Percentiles rank a stretch among this genome's conserved stretches.
Evolutionary conservation across 2,888 invertebrate genomes (phyloP).

Genomic region (Anticlea derivata): DNA sequence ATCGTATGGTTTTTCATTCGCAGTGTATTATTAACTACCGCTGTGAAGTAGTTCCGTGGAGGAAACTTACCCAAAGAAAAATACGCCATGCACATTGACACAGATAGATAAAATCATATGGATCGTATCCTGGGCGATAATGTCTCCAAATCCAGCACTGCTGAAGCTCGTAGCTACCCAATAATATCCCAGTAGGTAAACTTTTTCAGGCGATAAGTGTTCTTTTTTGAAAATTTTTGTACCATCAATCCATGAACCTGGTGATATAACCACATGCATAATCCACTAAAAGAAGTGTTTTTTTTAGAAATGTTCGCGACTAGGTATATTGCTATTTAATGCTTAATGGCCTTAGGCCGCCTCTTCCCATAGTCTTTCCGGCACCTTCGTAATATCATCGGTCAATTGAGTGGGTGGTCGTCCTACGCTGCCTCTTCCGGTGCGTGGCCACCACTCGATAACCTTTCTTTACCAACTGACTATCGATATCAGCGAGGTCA

Average conservation of each 20-base stretch:
- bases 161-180: constrained; percentile 76
- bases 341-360: not conserved
- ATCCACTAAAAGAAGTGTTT: not conserved
- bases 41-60: too few relatives aligned
- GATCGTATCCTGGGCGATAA: constrained; percentile 67
- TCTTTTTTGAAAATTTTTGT: constrained; percentile 51
- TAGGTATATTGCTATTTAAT: not conserved
- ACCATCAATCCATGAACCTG: constrained; percentile 73
- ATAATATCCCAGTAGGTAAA: constrained; percentile 74
- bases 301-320: too few relatives aligned
- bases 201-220: constrained; percentile 58
- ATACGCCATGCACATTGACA: constrained; percentile 69
- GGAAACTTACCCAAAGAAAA: constrained; percentile 72
- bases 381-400: constrained; percentile 15
- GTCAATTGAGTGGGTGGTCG: constrained; percentile 19
- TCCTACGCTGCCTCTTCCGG: constrained; percentile 17
- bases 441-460: constrained; percentile 2
- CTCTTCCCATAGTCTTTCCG: not conserved
- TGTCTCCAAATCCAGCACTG: constrained; percentile 78
- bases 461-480: not conserved
- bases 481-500: not conserved
- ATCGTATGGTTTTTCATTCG: constrained; percentile 6
- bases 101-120: constrained; percentile 72
- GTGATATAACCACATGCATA: not conserved
- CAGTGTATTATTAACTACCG: not conserved